Evolutionary conservation across 2,888 invertebrate species (phyloP), one percentile per base, ranked within the genome.

Genomic region (Pammene fasciana): DNA sequence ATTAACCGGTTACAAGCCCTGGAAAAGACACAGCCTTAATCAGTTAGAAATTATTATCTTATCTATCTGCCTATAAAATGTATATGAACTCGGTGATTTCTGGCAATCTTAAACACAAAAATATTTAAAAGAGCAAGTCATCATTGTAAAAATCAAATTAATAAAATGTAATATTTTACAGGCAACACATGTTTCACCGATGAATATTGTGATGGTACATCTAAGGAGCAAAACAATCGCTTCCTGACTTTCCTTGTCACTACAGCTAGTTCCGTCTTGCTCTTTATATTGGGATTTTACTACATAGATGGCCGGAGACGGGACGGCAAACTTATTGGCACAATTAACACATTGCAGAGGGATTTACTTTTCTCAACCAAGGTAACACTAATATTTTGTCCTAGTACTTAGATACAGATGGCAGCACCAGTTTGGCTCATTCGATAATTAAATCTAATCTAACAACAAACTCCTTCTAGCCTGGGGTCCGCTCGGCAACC

Each of bases 261-360:
- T 59, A 95, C 96, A n/a, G 95, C 96, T 4, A 86, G 94, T n/a
- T 94, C 96, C 0, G 94, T 96, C 0, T 88, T 97, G 8, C 84
- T 96, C 61, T 97, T 97, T 79, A 94, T 95, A 16, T 93, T 97
- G 71, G 96, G 96, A 26, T 96, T 96, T 86, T 95, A 96, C 83
- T 95, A 95, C 76, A 94, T 97, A 72, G 96, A 96, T 85, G 96
- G 95, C 80, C 94, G 93, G 77, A 94, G 95, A 73, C 94, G 95
- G 78, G 96, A 96, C 80, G 93, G 94, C 59, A 94, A 94, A 64
- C 91, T 97, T 41, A 94, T 97, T 67, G 94, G 94, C 0, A 96
- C 83, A 85, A 94, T 91, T 82, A 95, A 92, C 87, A 91, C 87
- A 70, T 74, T 93, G 50, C 93, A 93, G 72, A 85, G 93, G 48